phyloP scores from a whole-genome alignment of 2,113 vertebrate genomes.

The Fregetta grallaria region DNA sequence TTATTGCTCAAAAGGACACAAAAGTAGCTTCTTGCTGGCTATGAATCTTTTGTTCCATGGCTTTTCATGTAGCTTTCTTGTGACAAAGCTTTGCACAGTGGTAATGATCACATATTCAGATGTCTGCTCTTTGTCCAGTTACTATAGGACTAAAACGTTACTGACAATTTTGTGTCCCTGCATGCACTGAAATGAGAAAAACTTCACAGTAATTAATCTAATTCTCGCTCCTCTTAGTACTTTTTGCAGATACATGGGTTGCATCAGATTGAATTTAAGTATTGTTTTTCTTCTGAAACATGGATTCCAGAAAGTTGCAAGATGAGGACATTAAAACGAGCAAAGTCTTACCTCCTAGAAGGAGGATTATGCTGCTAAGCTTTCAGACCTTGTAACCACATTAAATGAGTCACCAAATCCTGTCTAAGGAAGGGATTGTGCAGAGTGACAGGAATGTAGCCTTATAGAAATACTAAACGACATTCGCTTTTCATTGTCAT shows the following conservation, averaged over 20 bases:
- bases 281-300: background rate
- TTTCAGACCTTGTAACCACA: conserved; percentile 28
- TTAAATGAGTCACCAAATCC: conserved; percentile 48
- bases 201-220: background rate
- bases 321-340: background rate
- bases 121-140: background rate
- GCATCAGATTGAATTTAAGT: background rate
- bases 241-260: background rate
- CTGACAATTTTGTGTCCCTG: background rate
- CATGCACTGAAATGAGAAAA: background rate
- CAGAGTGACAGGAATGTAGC: background rate
- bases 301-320: background rate
- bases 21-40: background rate
- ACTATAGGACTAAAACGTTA: background rate
- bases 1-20: background rate
- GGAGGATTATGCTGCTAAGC: conserved; percentile 22
- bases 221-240: background rate
- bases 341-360: background rate
- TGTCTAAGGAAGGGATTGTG: conserved; percentile 16
- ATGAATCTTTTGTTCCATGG: background rate
- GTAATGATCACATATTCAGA: background rate
- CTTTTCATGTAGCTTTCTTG: background rate
- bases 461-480: background rate
- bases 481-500: background rate
- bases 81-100: background rate